Base-by-base conservation (phyloP, 2,888 invertebrate genomes). In the Plebejus melissa region DNA sequence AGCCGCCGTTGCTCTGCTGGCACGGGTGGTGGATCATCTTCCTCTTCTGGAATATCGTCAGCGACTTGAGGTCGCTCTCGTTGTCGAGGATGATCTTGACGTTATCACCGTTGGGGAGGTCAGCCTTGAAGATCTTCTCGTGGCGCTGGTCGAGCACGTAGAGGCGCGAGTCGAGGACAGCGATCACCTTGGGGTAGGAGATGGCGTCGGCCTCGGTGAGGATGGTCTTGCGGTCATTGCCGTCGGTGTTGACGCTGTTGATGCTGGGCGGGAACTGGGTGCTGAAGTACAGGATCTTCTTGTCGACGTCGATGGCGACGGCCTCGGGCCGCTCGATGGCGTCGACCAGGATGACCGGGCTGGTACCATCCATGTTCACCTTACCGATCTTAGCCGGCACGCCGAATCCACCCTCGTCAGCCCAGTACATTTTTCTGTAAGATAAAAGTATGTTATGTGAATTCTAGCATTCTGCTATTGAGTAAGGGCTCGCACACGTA, bases 311-410 rank as follows among this genome's bases (percentile, higher is more conserved):
- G 76, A 99, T 95, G 0, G 98, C 96, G 58, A 99, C 95, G 41
- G 97, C 97, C 83, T 98, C 97, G 0, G 97, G 98, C 77, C 95
- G 93, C 78, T 96, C 95, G 9, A 97, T 93, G 65, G 95, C 93
- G 75, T 96, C 96, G 0, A 96, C 94, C 0, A 99, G 88, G 4
- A 98, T 95, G 0, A 95, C 87, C 0, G 98, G 94, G 82, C 96
- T 96, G 16, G 95, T 95, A 0, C 99, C 99, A 85, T 99, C 98
- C 98, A 99, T 98, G 84, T 98, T 97, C 0, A 98, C 98, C 82
- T 96, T 96, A 0, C 96, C 97, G 50, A 99, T 96, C 89, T 99
- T 99, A 0, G 96, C 94, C 0, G 98, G 97, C 0, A 98, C 97
- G 1, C 98, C 98, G 78, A 94, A 96, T 9, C 98, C 98, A 11